Conservation (phyloP, 2,113 vertebrate species). For the Gyps fulvus region DNA sequence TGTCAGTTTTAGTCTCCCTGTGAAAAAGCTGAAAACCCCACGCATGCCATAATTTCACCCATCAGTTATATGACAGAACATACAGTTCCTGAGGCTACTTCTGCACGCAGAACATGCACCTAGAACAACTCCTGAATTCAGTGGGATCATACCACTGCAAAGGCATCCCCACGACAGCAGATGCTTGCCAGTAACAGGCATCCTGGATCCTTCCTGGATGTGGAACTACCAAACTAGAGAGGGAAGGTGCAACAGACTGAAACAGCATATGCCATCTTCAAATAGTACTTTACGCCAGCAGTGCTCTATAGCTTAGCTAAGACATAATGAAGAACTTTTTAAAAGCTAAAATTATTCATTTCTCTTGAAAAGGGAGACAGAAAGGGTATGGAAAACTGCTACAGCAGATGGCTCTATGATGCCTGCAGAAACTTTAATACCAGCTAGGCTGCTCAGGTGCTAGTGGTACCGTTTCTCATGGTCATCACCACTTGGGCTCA, state of each 20-base stretch:
- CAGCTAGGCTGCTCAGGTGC: neutral
- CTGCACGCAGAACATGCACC: neutral
- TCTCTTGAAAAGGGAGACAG: neutral
- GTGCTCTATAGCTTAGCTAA: neutral
- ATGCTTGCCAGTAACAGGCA: neutral
- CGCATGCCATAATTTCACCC: neutral
- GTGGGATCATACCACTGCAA: neutral
- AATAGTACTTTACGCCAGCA: neutral
- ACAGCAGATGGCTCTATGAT: neutral
- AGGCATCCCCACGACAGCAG: neutral
- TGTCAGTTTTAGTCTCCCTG: neutral
- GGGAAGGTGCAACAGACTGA: constrained; percentile 3
- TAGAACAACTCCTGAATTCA: neutral
- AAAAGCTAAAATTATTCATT: no score
- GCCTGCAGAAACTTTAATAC: neutral
- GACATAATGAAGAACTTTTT: neutral
- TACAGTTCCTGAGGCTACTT: neutral
- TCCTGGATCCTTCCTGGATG: neutral
- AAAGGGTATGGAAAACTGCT: neutral
- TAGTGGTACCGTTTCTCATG: neutral
- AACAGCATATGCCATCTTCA: constrained; percentile 12
- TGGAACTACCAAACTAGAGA: neutral
- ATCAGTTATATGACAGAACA: neutral
- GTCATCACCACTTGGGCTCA: neutral
- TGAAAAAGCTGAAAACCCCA: neutral